Evolutionary conservation across 2,888 invertebrate genomes (phyloP).

Genomic region (Ramazzottius varieornatus): DNA sequence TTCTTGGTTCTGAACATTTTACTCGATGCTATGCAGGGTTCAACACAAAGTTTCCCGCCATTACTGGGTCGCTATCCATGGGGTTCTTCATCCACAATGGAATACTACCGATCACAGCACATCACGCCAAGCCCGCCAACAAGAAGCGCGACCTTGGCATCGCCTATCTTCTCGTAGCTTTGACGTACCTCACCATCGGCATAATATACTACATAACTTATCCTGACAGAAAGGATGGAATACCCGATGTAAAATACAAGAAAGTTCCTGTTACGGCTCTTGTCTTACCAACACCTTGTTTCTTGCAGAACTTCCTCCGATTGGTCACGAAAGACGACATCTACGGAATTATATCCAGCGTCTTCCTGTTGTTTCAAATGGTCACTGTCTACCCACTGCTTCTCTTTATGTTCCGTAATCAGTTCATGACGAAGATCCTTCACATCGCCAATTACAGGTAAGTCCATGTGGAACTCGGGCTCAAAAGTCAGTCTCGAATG

Average conservation of each 20-base stretch:
- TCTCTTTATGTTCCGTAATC: not conserved
- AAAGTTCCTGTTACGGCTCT: too few relatives aligned
- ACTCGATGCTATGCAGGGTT: not conserved
- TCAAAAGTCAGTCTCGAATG: not conserved
- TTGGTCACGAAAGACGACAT: not conserved
- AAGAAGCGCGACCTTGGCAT: not conserved
- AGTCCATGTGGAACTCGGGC: not conserved
- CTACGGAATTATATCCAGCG: not conserved
- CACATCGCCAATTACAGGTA: not conserved
- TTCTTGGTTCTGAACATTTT: not conserved
- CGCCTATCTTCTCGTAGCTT: not conserved
- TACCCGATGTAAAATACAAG: not conserved
- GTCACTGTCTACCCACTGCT: not conserved
- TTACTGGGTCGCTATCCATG: not conserved
- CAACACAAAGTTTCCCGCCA: not conserved
- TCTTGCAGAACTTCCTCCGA: not conserved
- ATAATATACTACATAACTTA: not conserved
- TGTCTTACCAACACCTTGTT: too few relatives aligned
- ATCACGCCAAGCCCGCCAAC: not conserved
- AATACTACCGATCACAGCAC: not conserved
- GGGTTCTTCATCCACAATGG: conserved; percentile 1
- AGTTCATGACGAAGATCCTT: not conserved
- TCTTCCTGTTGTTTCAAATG: conserved; percentile 1
- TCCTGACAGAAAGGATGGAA: not conserved
- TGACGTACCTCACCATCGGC: not conserved